Evolutionary conservation across 2,797 vertebrate genomes (phyloP), one percentile per base, ranked within the genome.

Genomic region (Gorsachius magnificus): DNA sequence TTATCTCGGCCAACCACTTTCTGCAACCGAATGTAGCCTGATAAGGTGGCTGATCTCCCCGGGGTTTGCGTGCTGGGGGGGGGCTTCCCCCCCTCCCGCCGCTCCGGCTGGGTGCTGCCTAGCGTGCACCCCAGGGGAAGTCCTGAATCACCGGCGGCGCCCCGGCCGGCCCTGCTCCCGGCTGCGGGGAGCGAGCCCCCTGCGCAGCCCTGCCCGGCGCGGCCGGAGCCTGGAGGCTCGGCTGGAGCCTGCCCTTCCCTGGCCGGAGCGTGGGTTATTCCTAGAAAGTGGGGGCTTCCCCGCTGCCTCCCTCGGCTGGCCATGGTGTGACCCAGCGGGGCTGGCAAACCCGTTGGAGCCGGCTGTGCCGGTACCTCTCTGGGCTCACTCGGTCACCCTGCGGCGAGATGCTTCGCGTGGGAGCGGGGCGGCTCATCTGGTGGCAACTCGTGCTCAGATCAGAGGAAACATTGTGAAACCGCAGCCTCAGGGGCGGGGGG

Each of bases 391-490:
- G 5, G 22, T 93, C 90, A 48, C 35, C 0, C 90, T n/a, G 80
- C 3, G 33, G 79, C 0, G 4, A 48, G 66, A 14, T 6, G 12
- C 25, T 68, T 10, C 4, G 7, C 9, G 38, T 91, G 92, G 43
- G 70, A 83, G 31, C 5, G 0, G 15, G 11, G 46, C 8, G 51
- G 79, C 79, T 87, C 18, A 2, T 70, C 80, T 54, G 92, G 76
- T 88, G 93, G 60, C 93, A 91, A 60, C 94, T 57, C 76, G 4
- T 72, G 79, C 84, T 95, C 51, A 77, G 82, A 91, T 96, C 84
- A 77, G 82, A 94, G 93, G 96, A 96, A 94, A 77, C 0, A 10
- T 2, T 58, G 76, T 75, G 94, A 87, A 96, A 96, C 96, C 96
- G 1, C 96, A 95, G 85, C 50, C 82, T 33, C 8, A 9, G 79